Conservation (phyloP, 53 echinoderm and acorn worm genomes). For the Luidia sarsii region DNA sequence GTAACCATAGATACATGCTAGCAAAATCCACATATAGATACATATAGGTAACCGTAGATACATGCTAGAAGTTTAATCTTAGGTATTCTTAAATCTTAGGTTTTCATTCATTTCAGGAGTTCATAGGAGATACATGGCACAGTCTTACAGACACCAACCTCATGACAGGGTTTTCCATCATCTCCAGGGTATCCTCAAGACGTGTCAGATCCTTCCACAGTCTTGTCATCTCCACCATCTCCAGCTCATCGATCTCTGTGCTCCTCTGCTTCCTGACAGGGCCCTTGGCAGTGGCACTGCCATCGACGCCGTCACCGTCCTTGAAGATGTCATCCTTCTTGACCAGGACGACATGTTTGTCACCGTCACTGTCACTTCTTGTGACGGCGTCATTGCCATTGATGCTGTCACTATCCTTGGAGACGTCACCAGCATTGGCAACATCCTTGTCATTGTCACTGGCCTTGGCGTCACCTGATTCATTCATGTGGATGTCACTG, state of each 20-base stretch:
- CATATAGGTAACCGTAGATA: no score
- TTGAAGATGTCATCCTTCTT: not conserved
- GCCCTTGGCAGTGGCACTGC: not conserved
- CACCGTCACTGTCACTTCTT: not conserved
- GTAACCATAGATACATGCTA: no score
- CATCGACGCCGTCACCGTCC: not conserved
- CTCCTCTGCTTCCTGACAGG: not conserved
- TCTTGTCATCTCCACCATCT: constrained; percentile 54
- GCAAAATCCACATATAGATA: no score
- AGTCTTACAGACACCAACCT: constrained; percentile 39
- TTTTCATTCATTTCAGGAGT: no score
- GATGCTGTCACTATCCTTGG: not conserved
- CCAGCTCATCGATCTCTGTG: not conserved
- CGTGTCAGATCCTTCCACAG: constrained; percentile 67
- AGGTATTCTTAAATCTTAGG: no score
- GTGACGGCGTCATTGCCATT: not conserved
- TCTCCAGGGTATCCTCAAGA: constrained; percentile 72
- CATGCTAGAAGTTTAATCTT: no score
- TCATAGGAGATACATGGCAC: no score
- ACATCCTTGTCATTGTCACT: constrained; percentile 13
- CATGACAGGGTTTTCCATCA: constrained; percentile 84
- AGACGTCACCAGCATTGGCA: not conserved
- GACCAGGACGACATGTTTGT: not conserved
- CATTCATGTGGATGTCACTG: not conserved
- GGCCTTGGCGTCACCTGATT: not conserved